A percentile compares a stretch with the other conserved stretches of the same genome.
These are phyloP conservation scores for Thelaira solivaga DNA, from an alignment of 2,888 invertebrate genomes.

Conservation along the genomic window DNA sequence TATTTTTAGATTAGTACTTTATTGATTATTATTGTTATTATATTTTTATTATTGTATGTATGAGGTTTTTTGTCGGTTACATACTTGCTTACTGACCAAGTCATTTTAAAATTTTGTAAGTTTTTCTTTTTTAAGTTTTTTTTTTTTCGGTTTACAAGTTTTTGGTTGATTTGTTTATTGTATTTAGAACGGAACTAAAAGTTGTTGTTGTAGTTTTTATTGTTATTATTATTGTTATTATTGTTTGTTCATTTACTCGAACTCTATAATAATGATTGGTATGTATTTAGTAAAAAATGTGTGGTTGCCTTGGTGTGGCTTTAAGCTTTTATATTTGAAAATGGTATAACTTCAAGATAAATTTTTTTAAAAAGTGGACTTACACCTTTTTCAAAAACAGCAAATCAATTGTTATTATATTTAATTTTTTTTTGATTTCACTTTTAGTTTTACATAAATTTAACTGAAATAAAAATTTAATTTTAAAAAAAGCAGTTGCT, in stretches of 20 bases:
- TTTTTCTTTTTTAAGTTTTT: constrained; percentile 19
- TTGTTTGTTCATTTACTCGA: no score
- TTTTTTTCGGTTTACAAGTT: neutral
- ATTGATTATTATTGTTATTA: no score
- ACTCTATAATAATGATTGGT: neutral
- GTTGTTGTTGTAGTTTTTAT: constrained; percentile 16
- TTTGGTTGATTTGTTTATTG: constrained; percentile 41
- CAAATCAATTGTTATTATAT: neutral
- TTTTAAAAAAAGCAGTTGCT: no score
- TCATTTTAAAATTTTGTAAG: constrained; percentile 2
- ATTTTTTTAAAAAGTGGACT: no score
- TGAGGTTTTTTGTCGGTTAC: neutral
- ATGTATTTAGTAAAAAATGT: neutral
- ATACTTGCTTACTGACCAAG: neutral
- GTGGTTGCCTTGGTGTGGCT: constrained; percentile 5
- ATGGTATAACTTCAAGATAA: no score
- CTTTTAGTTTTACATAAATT: constrained; percentile 9
- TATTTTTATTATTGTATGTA: constrained; percentile 9
- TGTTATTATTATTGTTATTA: no score
- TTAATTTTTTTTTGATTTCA: neutral
- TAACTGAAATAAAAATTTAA: constrained; percentile 5
- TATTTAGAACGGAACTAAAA: constrained; percentile 61
- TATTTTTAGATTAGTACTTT: no score
- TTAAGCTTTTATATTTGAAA: no score
- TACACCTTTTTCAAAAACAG: no score